Percentiles rank a stretch among this genome's conserved stretches.
Evolutionary conservation across 2,888 invertebrate species (phyloP).

Genomic region (Pachydiplax longipennis): DNA sequence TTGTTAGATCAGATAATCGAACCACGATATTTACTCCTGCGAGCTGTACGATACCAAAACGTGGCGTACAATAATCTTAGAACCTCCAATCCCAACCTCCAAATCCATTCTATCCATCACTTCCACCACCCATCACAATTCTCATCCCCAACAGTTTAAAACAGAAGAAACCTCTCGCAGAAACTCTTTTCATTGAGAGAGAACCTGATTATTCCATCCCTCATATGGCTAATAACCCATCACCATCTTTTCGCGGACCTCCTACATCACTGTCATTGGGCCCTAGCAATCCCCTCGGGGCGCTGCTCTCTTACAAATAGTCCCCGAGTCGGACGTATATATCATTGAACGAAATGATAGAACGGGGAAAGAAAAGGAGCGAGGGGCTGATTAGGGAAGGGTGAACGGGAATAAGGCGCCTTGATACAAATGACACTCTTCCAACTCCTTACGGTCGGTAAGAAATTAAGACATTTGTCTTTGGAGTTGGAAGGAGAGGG

Average conservation of each 20-base stretch:
- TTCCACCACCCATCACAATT: not conserved
- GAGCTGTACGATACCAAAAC: too few species aligned
- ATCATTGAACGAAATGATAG: constrained; percentile 5
- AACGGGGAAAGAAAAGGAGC: not conserved
- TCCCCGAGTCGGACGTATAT: not conserved
- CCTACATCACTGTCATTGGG: not conserved
- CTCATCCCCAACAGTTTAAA: not conserved
- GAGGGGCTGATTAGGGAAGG: not conserved
- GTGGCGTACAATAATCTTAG: too few species aligned
- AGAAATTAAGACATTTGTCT: constrained; percentile 44
- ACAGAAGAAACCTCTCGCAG: not conserved
- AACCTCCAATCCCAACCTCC: too few species aligned
- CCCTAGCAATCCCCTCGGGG: not conserved
- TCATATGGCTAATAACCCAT: not conserved
- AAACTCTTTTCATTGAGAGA: not conserved
- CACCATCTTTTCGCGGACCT: not conserved
- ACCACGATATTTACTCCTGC: too few species aligned
- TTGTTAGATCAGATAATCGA: too few species aligned
- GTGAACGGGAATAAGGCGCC: not conserved
- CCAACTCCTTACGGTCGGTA: constrained; percentile 20
- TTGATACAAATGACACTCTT: constrained; percentile 32
- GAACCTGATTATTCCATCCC: not conserved
- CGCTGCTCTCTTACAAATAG: not conserved
- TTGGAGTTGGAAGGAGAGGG: not conserved
- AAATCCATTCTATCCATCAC: too few species aligned